Conservation (phyloP, 1,140 invertebrate genomes). For the Leptonema lineaticorne region DNA sequence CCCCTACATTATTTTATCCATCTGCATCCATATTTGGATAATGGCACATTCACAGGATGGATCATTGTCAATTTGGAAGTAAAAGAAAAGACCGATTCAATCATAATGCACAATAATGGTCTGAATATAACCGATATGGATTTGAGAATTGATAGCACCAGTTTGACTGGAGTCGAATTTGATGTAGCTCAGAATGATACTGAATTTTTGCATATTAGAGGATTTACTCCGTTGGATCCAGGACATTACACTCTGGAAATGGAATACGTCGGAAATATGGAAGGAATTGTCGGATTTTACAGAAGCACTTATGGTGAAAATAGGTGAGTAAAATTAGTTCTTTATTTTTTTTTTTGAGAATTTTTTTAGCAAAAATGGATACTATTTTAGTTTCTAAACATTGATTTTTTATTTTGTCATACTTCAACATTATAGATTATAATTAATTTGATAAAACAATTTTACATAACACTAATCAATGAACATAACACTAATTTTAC, state of each 20-base stretch:
- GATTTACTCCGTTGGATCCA: constrained; percentile 39
- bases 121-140: constrained; percentile 42
- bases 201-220: constrained; percentile 48
- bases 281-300: constrained; percentile 51
- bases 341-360: too few relatives aligned
- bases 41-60: constrained; percentile 46
- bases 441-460: too few relatives aligned
- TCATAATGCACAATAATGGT: constrained; percentile 47
- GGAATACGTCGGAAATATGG: constrained; percentile 46
- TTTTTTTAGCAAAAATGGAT: too few relatives aligned
- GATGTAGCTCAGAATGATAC: constrained; percentile 36
- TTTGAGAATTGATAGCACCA: constrained; percentile 25
- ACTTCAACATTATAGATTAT: too few relatives aligned
- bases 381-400: too few relatives aligned
- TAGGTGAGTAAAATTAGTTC: too few relatives aligned
- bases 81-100: constrained; percentile 40
- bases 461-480: too few relatives aligned
- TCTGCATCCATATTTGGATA: constrained; percentile 44
- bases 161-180: constrained; percentile 28
- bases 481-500: too few relatives aligned
- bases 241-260: constrained; percentile 44
- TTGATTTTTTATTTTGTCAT: too few relatives aligned
- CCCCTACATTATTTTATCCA: constrained; percentile 48
- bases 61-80: constrained; percentile 45
- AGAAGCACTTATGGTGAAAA: constrained; percentile 47